A percentile compares a stretch with the other conserved stretches of the same genome.
Conservation (phyloP, 2,797 vertebrate genomes). For the Chiloscyllium punctatum region DNA sequence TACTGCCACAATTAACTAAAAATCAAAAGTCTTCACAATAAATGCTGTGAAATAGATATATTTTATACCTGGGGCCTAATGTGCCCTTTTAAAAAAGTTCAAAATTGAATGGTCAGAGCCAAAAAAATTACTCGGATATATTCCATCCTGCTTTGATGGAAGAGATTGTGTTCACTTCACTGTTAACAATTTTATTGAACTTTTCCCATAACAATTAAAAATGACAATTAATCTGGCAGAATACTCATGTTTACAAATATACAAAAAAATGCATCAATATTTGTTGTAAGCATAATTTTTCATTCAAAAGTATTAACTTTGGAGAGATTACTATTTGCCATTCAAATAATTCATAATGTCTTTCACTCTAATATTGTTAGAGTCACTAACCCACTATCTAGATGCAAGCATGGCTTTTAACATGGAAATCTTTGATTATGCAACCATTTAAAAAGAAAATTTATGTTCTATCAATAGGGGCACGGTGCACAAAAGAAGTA, state of each 20-base stretch:
- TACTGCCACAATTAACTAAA: constrained; percentile 55
- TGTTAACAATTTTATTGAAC: constrained; percentile 40
- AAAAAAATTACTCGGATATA: constrained; percentile 40
- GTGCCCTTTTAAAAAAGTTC: constrained; percentile 49
- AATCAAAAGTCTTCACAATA: constrained; percentile 59
- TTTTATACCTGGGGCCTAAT: constrained; percentile 50
- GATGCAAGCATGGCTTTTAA: neutral
- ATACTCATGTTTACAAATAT: neutral
- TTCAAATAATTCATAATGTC: neutral
- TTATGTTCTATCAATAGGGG: neutral
- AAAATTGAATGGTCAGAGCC: constrained; percentile 43
- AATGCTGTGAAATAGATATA: constrained; percentile 50
- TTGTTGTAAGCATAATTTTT: neutral
- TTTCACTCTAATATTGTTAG: neutral
- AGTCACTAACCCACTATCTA: neutral
- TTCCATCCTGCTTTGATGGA: constrained; percentile 48
- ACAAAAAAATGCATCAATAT: neutral
- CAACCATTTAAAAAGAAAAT: neutral
- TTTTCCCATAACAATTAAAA: constrained; percentile 12
- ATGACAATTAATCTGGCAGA: neutral
- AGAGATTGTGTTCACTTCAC: constrained; percentile 44
- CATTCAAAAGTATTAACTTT: neutral
- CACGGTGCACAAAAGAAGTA: neutral
- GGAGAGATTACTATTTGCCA: neutral
- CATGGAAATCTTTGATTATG: neutral